Conservation (phyloP, 1,140 invertebrate genomes). For the Ridgeia piscesae region DNA sequence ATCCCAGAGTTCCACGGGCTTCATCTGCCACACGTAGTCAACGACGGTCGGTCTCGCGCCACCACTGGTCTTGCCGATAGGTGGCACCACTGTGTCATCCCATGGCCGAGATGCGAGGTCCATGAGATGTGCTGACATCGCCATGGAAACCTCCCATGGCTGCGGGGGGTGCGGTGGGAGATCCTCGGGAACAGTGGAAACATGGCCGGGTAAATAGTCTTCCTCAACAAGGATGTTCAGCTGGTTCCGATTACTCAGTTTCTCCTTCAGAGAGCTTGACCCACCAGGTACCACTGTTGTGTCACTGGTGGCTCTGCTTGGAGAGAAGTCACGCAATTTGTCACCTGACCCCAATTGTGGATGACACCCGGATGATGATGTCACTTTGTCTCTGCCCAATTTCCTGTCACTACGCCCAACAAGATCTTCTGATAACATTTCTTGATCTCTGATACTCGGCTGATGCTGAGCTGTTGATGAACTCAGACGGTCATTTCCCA, state of each 20-base stretch:
- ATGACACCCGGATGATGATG: not conserved
- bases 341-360: not conserved
- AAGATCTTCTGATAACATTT: not conserved
- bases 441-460: not conserved
- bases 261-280: no score
- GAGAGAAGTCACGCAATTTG: not conserved
- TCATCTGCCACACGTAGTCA: not conserved
- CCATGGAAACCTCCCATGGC: not conserved
- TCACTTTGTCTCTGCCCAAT: not conserved
- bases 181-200: not conserved
- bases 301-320: not conserved
- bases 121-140: not conserved
- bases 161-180: not conserved
- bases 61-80: not conserved
- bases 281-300: not conserved
- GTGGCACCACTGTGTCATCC: not conserved
- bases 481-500: not conserved
- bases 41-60: not conserved
- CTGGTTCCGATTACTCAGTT: not conserved
- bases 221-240: not conserved
- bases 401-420: not conserved
- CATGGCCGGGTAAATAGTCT: not conserved
- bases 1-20: not conserved
- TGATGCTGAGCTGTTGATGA: not conserved
- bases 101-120: not conserved